Percentiles rank a stretch among this genome's conserved stretches.
phyloP scores from a whole-genome alignment of 2,113 vertebrate genomes.

The Corvus cornix region DNA sequence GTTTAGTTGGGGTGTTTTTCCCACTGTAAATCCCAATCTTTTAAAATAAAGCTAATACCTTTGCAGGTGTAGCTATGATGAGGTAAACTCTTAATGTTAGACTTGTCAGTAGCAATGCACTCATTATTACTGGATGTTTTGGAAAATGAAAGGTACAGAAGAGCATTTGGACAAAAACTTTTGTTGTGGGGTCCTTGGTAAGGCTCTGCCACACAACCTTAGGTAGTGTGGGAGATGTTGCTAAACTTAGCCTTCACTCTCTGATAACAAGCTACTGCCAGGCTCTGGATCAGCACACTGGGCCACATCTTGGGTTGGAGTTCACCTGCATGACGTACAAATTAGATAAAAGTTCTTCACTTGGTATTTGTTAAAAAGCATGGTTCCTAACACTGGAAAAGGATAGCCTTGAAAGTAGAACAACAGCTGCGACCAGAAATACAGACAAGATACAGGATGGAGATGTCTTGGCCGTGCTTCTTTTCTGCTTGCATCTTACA shows the following conservation, averaged over 20 bases:
- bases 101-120: background rate
- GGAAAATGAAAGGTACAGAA: background rate
- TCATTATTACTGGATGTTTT: background rate
- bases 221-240: background rate
- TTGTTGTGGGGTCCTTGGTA: background rate
- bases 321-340: rapidly evolving
- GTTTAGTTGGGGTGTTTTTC: background rate
- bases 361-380: background rate
- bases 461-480: background rate
- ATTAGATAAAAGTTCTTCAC: background rate
- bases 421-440: background rate
- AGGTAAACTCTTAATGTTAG: background rate
- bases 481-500: background rate
- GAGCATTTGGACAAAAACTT: background rate
- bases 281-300: background rate
- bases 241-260: background rate
- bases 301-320: background rate
- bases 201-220: background rate
- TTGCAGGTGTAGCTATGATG: background rate
- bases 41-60: background rate
- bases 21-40: background rate
- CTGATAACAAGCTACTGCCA: background rate
- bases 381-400: background rate
- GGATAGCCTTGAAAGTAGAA: background rate
- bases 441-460: background rate